Evolutionary conservation across 2,888 invertebrate genomes (phyloP), one percentile per base, ranked within the genome.

Genomic region (Acholoe squamosa): DNA sequence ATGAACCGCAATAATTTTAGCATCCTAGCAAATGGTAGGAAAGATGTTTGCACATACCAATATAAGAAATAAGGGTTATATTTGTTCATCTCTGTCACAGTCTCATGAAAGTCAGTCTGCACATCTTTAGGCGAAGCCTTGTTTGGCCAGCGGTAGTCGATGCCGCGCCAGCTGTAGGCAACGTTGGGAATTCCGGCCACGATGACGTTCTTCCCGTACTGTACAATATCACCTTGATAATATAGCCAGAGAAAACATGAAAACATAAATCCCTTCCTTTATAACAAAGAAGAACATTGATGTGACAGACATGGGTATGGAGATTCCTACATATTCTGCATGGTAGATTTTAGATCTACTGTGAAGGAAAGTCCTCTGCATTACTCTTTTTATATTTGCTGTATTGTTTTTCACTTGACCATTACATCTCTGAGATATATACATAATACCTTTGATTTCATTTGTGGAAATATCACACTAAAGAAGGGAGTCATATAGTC

Each of bases 121-220:
- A 92, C 34, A 16, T 92, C 89, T 16, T 77, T n/a, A 0, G 92
- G 92, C 52, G 91, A 91, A 16, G 84, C 16, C 67, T 91, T 91
- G 61, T 92, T 91, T 3, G 92, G 92, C 92, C 92, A 92, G 31
- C 84, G 89, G 52, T 89, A 84, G 31, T 90, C 89, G 25, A 92
- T n/a, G 16, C 77, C 31, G 3, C 71, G 54, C 92, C 92, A 92
- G 56, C 91, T 89, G 77, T 91, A 92, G 67, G 92, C 77, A 3
- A 89, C 89, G 28, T 90, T 54, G 0, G 92, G 91, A 25, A 92
- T 71, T 5, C 92, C 92, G 19, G 51, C 89, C 19, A 92, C 89
- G 22, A 91, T 28, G 33, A 92, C 88, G 52, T 92, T 91, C 84
- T 90, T 91, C 0, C 92, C 92, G 33, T 92, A 90, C 67, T 92